A percentile compares a stretch with the other conserved stretches of the same genome.
These are phyloP conservation scores for Euplagia quadripunctaria DNA, from an alignment of 2,888 invertebrate species.

Conservation along the genomic window DNA sequence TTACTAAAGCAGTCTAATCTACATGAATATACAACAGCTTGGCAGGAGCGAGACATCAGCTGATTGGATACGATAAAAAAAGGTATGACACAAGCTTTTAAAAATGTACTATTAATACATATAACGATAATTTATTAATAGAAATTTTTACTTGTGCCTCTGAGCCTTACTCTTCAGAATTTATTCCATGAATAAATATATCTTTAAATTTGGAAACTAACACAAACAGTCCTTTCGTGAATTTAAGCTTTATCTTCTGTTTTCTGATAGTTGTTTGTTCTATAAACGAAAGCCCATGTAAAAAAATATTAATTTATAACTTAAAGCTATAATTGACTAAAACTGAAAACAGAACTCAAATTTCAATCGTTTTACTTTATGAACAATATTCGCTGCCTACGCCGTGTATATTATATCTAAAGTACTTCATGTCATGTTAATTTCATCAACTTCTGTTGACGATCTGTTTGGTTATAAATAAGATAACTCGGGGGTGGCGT, in stretches of 20 bases:
- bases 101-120: no score
- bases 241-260: background rate
- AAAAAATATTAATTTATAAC: no score
- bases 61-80: background rate
- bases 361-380: slow-evolving; percentile 13
- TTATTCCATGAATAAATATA: background rate
- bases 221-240: background rate
- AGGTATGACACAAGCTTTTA: background rate
- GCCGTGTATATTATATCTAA: slow-evolving; percentile 13
- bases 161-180: background rate
- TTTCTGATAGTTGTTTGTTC: background rate
- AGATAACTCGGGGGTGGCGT: slow-evolving; percentile 23
- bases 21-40: no score
- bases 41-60: no score
- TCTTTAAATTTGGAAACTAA: background rate
- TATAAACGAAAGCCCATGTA: background rate
- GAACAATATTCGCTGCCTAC: slow-evolving; percentile 12
- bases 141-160: background rate
- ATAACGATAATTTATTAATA: no score
- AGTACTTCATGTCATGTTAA: slow-evolving; percentile 28
- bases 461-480: slow-evolving; percentile 33
- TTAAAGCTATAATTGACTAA: background rate
- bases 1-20: background rate
- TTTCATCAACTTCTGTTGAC: slow-evolving; percentile 29
- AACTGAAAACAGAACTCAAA: background rate